These are phyloP conservation scores for Parasteatoda lunata DNA, from an alignment of 2,888 invertebrate species.

Conservation along the genomic window DNA sequence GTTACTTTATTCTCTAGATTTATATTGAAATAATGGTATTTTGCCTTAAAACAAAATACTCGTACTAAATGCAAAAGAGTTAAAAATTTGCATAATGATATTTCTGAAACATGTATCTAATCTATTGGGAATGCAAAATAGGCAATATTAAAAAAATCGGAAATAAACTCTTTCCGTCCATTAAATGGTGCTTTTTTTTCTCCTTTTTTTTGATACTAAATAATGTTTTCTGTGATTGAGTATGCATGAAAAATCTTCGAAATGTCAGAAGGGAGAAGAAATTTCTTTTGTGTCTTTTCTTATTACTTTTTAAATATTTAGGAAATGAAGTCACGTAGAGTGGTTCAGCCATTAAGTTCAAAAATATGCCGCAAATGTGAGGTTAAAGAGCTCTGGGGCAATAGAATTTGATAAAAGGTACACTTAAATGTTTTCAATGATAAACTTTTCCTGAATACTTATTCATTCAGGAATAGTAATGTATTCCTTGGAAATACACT, in stretches of 20 bases:
- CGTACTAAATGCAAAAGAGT: too few relatives aligned
- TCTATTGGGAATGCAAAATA: too few relatives aligned
- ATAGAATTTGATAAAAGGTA: constrained; percentile 49
- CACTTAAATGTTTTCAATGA: neutral
- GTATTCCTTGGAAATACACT: neutral
- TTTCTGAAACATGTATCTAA: too few relatives aligned
- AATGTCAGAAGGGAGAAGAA: neutral
- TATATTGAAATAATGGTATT: too few relatives aligned
- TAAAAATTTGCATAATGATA: too few relatives aligned
- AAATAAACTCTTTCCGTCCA: too few relatives aligned
- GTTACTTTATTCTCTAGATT: too few relatives aligned
- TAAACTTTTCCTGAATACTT: neutral
- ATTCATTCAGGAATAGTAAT: neutral
- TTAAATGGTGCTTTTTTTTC: too few relatives aligned
- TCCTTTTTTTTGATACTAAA: too few relatives aligned
- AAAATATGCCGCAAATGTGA: constrained; percentile 22
- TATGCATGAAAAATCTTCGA: neutral
- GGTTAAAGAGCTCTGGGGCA: constrained; percentile 46
- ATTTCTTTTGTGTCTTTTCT: neutral
- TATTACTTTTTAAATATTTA: neutral
- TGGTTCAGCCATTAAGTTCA: constrained; percentile 29
- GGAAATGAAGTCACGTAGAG: constrained; percentile 36
- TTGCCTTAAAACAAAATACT: too few relatives aligned
- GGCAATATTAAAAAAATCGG: too few relatives aligned
- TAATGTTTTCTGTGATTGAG: neutral